Base-by-base conservation (phyloP, 2,797 vertebrate species). In the Toxotes lorentzi region DNA sequence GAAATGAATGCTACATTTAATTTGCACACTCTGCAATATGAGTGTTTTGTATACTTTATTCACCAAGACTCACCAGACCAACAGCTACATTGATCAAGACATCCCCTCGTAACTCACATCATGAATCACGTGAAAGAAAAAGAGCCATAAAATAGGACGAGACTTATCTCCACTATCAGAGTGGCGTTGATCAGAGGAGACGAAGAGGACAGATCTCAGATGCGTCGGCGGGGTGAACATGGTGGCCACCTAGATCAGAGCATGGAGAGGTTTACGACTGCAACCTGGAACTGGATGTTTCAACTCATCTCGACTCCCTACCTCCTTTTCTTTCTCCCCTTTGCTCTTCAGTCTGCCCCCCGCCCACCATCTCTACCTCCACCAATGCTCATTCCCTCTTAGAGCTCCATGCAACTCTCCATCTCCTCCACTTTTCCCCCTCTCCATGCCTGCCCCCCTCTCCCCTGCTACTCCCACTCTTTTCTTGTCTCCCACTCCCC, bases 181-280 rank as follows among this genome's bases (percentile, higher is more conserved):
- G 82, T 73, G 70, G 75, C 67, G 84, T 86, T 91, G 84, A 85
- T 87, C 30, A 59, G 88, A 88, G 65, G 60, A 76, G 5, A 48
- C 58, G 70, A 73, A 82, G 84, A 74, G 41, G 53, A 65, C 87
- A 82, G 82, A 90, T 85, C 84, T 89, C 70, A 61, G 79, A 81
- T 56, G 75, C 4, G 23, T 83, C 70, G 73, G 86, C 70, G 82
- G 84, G 85, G 91, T 87, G 92, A 94, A 87, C 91, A 83, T 73
- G 92, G 91, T 87, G 93, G 92, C 92, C 95, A 94, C 90, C 89
- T 89, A 92, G 89, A 95, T 94, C 89, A 93, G 88, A 91, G 87
- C 88, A 86, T 38, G 30, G 86, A 92, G 86, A 94, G 92, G 88
- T 96, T 96, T 95, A 95, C 85, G 93, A 94, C 92, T 91, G 92